These are phyloP conservation scores for Channallabes apus DNA, from an alignment of 2,797 vertebrate species.

Conservation along the genomic window DNA sequence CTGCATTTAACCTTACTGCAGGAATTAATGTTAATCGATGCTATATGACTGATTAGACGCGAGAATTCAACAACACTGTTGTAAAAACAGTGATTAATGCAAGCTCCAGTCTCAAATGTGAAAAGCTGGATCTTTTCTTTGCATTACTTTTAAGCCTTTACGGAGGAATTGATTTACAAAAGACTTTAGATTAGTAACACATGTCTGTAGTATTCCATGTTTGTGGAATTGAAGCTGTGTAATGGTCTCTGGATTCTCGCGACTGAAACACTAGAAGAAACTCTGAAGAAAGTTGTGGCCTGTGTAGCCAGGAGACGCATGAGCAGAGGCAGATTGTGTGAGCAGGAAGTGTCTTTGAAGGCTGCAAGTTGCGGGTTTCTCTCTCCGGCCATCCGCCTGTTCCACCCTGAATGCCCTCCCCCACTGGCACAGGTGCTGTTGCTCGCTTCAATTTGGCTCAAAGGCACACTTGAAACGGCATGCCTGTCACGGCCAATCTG, in stretches of 20 bases:
- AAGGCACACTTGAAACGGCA: constrained; percentile 73
- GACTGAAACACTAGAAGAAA: constrained; percentile 11
- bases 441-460: constrained; percentile 81
- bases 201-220: constrained; percentile 37
- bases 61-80: background rate
- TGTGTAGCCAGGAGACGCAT: background rate
- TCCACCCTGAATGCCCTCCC: constrained; percentile 45
- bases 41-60: background rate
- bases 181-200: constrained; percentile 42
- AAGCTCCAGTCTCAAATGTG: background rate
- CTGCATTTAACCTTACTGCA: background rate
- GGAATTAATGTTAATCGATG: background rate
- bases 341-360: constrained; percentile 71
- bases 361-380: constrained; percentile 57
- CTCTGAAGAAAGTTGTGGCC: constrained; percentile 11
- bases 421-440: constrained; percentile 75
- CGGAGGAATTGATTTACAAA: background rate
- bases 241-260: constrained; percentile 24
- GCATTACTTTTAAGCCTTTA: constrained; percentile 11
- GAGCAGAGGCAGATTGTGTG: constrained; percentile 70
- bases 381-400: constrained; percentile 35
- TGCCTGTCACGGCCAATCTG: constrained; percentile 76
- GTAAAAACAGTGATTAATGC: constrained; percentile 12
- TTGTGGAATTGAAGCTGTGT: constrained; percentile 38
- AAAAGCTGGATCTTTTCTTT: background rate